Evolutionary conservation across 2,113 vertebrate genomes (phyloP), one percentile per base, ranked within the genome.

Genomic region (Ochotona curzoniae): DNA sequence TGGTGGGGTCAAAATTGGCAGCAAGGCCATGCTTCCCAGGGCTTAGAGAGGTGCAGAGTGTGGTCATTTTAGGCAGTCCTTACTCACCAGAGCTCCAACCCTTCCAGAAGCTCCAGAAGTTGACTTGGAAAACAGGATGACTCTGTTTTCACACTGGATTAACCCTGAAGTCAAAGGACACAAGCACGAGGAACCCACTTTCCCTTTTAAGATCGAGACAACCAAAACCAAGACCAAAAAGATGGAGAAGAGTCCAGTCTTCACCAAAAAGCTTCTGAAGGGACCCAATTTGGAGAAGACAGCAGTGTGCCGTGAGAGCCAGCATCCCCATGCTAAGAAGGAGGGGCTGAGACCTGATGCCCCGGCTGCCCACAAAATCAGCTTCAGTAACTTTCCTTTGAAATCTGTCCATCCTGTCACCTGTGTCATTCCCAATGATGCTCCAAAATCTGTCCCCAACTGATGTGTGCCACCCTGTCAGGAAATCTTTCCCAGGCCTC

Each of bases 31-130:
- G 51, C 9, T 87, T 84, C 76, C 7, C 47, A 78, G 79, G 66
- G 32, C 1, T 18, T 80, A 79, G 49, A 64, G 49, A 64, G 12
- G 20, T 86, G 12, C 13, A 89, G 63, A 26, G n/a, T 86, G 11
- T 86, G 66, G 23, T 85, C 79, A 92, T 57, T 57, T 57, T 7
- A 85, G 23, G 44, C 66, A 94, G 18, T 20, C 67, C 8, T 47
- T 83, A 81, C 73, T 96, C 51, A 96, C 57, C 73, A 87, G 76
- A 89, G 20, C 60, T 38, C 57, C 32, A 35, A 57, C n/a, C 60
- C 81, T 96, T 96, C 30, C 83, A 97, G 91, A 85, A 95, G 63
- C 64, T 80, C 28, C 87, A 94, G 88, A 94, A 94, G 47, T n/a
- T 61, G 69, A 57, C 60, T 54, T 60, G 54, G 89, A n/a, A 91